phyloP scores from a whole-genome alignment of 2,888 invertebrate species.

The Leptura quadrifasciata region DNA sequence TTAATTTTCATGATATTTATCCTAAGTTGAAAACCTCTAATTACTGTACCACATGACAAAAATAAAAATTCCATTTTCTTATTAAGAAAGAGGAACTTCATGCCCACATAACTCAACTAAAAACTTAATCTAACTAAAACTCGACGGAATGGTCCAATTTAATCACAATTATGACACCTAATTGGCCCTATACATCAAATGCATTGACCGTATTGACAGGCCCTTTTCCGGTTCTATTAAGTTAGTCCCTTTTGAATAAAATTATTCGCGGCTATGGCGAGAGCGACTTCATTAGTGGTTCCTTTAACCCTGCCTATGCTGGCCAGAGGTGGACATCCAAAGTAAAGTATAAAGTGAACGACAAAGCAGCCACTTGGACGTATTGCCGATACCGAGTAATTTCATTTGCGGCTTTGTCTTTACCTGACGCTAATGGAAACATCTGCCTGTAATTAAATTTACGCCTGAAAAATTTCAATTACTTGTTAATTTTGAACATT shows the following conservation, averaged over 20 bases:
- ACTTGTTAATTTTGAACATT: constrained; percentile 17
- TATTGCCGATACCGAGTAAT: constrained; percentile 36
- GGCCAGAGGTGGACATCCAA: constrained; percentile 17
- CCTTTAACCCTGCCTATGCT: constrained; percentile 7
- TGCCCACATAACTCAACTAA: not conserved
- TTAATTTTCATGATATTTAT: too few species aligned
- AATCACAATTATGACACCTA: constrained; percentile 35
- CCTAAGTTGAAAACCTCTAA: too few species aligned
- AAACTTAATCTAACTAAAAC: constrained; percentile 16
- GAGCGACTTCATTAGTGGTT: constrained; percentile 28
- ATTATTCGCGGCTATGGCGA: constrained; percentile 32
- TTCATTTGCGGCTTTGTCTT: constrained; percentile 45
- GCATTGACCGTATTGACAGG: constrained; percentile 24
- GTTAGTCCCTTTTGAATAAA: constrained; percentile 31
- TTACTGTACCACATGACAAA: too few species aligned
- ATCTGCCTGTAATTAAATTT: constrained; percentile 44
- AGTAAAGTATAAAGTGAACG: constrained; percentile 14
- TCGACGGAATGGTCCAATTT: not conserved
- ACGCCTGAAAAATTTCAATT: constrained; percentile 36
- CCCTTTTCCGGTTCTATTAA: not conserved
- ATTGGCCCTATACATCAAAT: constrained; percentile 31
- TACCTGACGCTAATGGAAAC: constrained; percentile 46
- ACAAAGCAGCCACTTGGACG: constrained; percentile 34
- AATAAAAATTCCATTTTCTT: too few species aligned
- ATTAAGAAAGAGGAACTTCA: not conserved